These are phyloP conservation scores for Nothobranchius kuhntae DNA, from an alignment of 2,113 vertebrate genomes.

Conservation along the genomic window DNA sequence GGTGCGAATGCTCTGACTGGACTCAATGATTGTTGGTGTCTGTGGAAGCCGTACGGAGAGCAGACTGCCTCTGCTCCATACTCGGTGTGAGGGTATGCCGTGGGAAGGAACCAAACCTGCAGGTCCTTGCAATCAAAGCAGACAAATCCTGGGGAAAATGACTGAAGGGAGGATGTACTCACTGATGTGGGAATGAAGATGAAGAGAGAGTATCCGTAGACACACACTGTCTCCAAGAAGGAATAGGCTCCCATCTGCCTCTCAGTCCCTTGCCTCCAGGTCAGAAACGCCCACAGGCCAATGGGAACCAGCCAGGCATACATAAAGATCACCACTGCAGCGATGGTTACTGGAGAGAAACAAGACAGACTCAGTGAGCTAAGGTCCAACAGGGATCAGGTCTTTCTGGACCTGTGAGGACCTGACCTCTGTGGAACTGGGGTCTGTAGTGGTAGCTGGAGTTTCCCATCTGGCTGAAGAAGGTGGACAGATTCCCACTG, in stretches of 20 bases:
- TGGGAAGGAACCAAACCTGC: too few relatives aligned
- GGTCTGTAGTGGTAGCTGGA: slow-evolving; percentile 81
- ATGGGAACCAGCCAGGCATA: slow-evolving; percentile 87
- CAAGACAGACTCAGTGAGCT: not conserved
- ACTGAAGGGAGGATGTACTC: slow-evolving; percentile 54
- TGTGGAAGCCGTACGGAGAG: too few relatives aligned
- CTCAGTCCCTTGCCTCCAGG: slow-evolving; percentile 79
- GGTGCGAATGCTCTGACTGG: too few relatives aligned
- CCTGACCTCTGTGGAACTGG: slow-evolving; percentile 87
- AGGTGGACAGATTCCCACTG: slow-evolving; percentile 83
- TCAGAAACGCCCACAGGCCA: slow-evolving; percentile 85
- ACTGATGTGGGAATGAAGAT: slow-evolving; percentile 88
- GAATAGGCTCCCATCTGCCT: slow-evolving; percentile 77
- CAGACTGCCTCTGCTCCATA: too few relatives aligned
- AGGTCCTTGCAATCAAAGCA: too few relatives aligned
- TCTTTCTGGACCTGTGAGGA: not conserved
- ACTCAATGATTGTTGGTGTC: too few relatives aligned
- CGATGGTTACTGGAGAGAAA: slow-evolving; percentile 78
- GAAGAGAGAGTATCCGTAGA: slow-evolving; percentile 89
- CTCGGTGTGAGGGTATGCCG: not conserved
- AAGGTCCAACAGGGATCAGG: not conserved
- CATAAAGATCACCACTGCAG: slow-evolving; percentile 82
- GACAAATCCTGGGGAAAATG: too few relatives aligned
- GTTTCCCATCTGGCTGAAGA: slow-evolving; percentile 71
- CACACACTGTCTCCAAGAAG: slow-evolving; percentile 87